A percentile compares a stretch with the other conserved stretches of the same genome.
Evolutionary conservation across 1,140 invertebrate genomes (phyloP).

Genomic region (Periplaneta americana): DNA sequence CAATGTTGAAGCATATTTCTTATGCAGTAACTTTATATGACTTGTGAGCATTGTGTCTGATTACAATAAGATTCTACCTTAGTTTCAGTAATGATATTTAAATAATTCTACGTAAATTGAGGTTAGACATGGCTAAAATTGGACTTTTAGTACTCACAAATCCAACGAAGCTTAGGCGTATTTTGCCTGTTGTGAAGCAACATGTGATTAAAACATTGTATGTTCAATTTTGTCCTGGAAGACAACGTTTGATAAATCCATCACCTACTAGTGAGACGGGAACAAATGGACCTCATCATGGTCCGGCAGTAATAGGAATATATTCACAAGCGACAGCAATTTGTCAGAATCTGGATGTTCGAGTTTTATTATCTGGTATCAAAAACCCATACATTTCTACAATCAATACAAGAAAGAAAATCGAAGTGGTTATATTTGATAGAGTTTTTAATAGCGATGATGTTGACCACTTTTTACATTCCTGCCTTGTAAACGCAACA

Average conservation of each 20-base stretch:
- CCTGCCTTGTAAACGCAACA: not conserved
- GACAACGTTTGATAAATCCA: not conserved
- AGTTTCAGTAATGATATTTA: not conserved
- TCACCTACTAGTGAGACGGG: not conserved
- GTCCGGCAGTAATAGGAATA: not conserved
- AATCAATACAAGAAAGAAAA: conserved; percentile 6
- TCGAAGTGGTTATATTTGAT: conserved; percentile 13
- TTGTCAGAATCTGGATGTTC: conserved; percentile 6
- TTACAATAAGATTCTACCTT: not conserved
- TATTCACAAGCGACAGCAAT: not conserved
- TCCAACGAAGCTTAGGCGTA: not conserved
- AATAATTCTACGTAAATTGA: not conserved
- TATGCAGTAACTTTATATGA: too few relatives aligned
- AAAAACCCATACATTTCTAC: not conserved
- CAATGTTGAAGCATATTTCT: too few relatives aligned
- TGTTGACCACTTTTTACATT: conserved; percentile 3
- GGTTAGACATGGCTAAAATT: conserved; percentile 6
- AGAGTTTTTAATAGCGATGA: not conserved
- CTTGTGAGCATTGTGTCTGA: too few relatives aligned
- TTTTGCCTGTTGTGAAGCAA: conserved; percentile 2
- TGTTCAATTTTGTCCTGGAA: conserved; percentile 5
- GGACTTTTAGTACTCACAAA: conserved; percentile 12
- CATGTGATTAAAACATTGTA: conserved; percentile 13
- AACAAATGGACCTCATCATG: not conserved
- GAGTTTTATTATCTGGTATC: conserved; percentile 2